A percentile compares a stretch with the other conserved stretches of the same genome.
Conservation (phyloP, 2,113 vertebrate genomes). For the Girardinichthys multiradiatus region DNA sequence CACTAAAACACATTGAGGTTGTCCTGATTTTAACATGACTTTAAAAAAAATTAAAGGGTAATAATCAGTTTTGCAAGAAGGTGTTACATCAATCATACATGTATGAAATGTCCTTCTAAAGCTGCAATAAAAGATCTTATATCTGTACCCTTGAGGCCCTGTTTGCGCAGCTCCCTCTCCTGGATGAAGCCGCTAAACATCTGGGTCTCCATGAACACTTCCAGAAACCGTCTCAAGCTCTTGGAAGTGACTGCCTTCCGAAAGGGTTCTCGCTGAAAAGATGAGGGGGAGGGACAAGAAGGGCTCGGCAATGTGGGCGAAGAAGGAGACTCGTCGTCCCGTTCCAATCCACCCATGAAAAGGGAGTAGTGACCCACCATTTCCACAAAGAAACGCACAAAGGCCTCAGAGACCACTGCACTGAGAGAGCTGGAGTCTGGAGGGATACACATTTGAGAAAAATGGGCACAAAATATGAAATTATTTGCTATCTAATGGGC, state of each 20-base stretch:
- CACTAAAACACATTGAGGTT: too few species aligned
- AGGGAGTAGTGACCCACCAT: slow-evolving; percentile 89
- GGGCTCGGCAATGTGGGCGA: slow-evolving; percentile 67
- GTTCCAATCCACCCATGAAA: slow-evolving; percentile 84
- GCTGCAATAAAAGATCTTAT: background rate
- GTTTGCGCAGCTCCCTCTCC: slow-evolving; percentile 89
- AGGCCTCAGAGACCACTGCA: slow-evolving; percentile 91
- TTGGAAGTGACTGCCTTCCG: slow-evolving; percentile 93
- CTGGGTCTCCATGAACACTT: slow-evolving; percentile 97
- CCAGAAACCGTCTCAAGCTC: slow-evolving; percentile 91
- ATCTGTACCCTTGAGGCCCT: slow-evolving; percentile 86
- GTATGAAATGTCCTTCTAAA: background rate
- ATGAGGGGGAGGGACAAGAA: slow-evolving; percentile 34
- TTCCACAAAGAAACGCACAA: slow-evolving; percentile 94
- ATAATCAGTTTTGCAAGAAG: too few species aligned
- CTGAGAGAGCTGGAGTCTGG: slow-evolving; percentile 83
- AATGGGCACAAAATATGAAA: background rate
- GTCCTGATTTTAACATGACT: too few species aligned
- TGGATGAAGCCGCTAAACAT: slow-evolving; percentile 93
- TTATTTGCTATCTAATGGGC: background rate
- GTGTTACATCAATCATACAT: background rate
- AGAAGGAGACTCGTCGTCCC: slow-evolving; percentile 85
- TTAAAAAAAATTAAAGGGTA: too few species aligned
- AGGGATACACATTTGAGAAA: background rate
- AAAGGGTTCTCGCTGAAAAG: slow-evolving; percentile 87